Conservation (phyloP, 2,797 vertebrate genomes). For the Cryptoblepharus egeriae region DNA sequence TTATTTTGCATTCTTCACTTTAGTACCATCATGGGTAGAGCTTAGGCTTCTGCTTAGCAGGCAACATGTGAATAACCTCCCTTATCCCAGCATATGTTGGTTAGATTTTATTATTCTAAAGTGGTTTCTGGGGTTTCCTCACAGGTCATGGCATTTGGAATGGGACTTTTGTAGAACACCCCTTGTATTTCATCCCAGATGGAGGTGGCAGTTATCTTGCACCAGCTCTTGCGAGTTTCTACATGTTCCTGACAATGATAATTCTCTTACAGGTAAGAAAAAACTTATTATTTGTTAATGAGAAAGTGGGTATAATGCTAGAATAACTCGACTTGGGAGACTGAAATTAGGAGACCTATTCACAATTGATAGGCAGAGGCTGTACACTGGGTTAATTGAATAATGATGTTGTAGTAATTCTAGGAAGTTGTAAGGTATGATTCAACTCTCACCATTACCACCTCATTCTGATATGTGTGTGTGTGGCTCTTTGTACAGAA, state of each 20-base stretch:
- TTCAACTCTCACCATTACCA: too few species aligned
- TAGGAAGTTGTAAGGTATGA: not conserved
- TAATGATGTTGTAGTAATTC: not conserved
- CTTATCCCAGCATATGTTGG: not conserved
- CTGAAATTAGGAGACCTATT: not conserved
- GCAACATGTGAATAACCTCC: not conserved
- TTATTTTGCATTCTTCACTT: not conserved
- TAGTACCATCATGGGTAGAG: not conserved
- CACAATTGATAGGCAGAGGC: not conserved
- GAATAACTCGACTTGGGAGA: not conserved
- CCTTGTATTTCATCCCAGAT: constrained; percentile 85
- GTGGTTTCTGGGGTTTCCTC: constrained; percentile 31
- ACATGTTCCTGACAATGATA: constrained; percentile 96
- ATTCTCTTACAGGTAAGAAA: constrained; percentile 90
- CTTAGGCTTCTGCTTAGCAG: not conserved
- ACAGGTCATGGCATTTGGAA: constrained; percentile 89
- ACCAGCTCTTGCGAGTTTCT: constrained; percentile 82
- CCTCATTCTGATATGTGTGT: too few species aligned
- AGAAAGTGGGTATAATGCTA: not conserved
- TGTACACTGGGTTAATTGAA: not conserved
- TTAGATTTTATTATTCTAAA: not conserved
- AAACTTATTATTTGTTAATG: not conserved
- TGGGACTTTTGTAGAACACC: constrained; percentile 73
- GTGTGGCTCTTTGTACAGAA: not conserved
- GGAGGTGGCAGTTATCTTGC: constrained; percentile 74